These are phyloP conservation scores for Ostrea edulis DNA, from an alignment of 1,140 invertebrate species.

Conservation along the genomic window DNA sequence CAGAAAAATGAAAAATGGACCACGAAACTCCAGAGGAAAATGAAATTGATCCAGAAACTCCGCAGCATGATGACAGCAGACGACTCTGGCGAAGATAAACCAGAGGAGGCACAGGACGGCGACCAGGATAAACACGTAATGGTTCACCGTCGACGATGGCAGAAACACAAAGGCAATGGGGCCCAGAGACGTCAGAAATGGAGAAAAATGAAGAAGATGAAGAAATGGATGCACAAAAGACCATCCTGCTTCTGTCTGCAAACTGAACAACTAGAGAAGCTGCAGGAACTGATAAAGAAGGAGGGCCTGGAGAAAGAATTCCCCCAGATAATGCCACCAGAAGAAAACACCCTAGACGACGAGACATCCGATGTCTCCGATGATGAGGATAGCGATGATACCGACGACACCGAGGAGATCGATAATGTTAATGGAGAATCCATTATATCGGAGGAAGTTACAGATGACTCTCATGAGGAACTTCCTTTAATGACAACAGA, in stretches of 20 bases:
- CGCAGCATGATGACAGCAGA: neutral
- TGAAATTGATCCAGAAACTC: conserved; percentile 8
- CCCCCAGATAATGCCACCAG: neutral
- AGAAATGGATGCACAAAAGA: conserved; percentile 7
- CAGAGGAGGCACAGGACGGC: neutral
- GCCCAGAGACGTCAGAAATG: conserved; percentile 4
- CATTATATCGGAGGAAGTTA: neutral
- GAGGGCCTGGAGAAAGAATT: neutral
- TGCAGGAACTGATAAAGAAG: conserved; percentile 7
- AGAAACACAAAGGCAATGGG: neutral
- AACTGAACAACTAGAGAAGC: conserved; percentile 16
- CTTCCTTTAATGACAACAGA: conserved; percentile 1
- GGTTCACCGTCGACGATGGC: neutral
- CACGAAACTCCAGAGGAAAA: conserved; percentile 2
- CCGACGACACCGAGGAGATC: neutral
- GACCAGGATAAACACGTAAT: neutral
- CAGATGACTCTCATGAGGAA: neutral
- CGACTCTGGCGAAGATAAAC: neutral
- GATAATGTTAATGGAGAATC: neutral
- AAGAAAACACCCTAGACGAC: neutral
- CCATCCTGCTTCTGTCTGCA: conserved; percentile 13
- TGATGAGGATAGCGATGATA: neutral
- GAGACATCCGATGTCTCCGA: neutral
- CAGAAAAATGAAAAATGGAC: neutral
- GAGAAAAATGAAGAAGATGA: conserved; percentile 12